Evolutionary conservation across 2,797 vertebrate genomes (phyloP).

Genomic region (Brachymystax lenok): DNA sequence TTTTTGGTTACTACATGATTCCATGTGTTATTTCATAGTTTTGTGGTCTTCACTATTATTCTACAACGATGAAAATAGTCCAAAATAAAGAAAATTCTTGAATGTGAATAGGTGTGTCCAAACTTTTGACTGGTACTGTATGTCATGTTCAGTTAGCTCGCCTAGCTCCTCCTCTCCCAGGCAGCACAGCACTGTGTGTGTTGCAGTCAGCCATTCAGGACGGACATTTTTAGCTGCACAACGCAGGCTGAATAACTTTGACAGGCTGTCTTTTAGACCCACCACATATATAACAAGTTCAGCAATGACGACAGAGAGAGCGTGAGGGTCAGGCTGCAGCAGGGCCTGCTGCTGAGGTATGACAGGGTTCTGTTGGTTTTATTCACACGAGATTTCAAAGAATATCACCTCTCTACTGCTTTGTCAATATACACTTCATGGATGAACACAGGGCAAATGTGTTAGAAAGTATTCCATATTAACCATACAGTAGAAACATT

Average conservation of each 20-base stretch:
- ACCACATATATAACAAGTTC: constrained; percentile 64
- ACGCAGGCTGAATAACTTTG: constrained; percentile 73
- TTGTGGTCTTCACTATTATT: too few relatives aligned
- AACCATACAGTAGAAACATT: neutral
- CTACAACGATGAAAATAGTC: too few relatives aligned
- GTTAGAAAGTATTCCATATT: neutral
- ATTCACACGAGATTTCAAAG: neutral
- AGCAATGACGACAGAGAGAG: constrained; percentile 40
- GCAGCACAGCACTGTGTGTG: constrained; percentile 11
- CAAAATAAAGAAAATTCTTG: too few relatives aligned
- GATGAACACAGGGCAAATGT: constrained; percentile 11
- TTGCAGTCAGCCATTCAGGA: constrained; percentile 57
- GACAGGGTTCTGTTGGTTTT: constrained; percentile 22
- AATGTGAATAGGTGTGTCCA: too few relatives aligned
- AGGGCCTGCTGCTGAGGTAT: neutral
- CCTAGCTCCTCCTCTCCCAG: neutral
- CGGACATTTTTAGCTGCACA: constrained; percentile 70
- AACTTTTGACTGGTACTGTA: too few relatives aligned
- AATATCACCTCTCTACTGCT: neutral
- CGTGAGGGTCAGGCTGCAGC: neutral
- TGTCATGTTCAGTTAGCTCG: neutral
- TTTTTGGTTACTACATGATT: too few relatives aligned
- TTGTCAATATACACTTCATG: constrained; percentile 24
- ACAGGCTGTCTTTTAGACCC: constrained; percentile 75
- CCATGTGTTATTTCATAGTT: too few relatives aligned